Evolutionary conservation across 2,888 invertebrate genomes (phyloP).

Genomic region (Nymphalis polychloros): DNA sequence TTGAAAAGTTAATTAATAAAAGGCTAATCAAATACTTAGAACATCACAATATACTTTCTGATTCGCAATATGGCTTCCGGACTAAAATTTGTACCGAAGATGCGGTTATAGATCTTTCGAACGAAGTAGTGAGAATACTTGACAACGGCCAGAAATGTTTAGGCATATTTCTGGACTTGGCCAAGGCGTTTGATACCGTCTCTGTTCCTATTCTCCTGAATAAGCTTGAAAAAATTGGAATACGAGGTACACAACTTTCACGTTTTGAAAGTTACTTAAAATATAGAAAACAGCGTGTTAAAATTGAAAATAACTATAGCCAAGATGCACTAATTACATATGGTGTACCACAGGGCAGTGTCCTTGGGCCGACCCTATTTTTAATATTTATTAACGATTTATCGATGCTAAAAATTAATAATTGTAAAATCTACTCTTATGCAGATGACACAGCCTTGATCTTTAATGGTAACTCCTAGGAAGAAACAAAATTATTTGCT

Average conservation of each 20-base stretch:
- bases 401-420: neutral
- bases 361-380: neutral
- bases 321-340: neutral
- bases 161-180: slow-evolving; percentile 1
- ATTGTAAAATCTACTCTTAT: slow-evolving; percentile 12
- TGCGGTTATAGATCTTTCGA: slow-evolving; percentile 16
- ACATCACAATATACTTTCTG: slow-evolving; percentile 18
- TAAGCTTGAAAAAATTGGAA: neutral
- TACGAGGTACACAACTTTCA: neutral
- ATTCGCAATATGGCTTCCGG: slow-evolving; percentile 33
- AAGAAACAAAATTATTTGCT: neutral
- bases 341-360: neutral
- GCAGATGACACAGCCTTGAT: slow-evolving; percentile 19
- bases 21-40: slow-evolving; percentile 24
- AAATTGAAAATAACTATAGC: neutral
- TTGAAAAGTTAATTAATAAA: slow-evolving; percentile 34
- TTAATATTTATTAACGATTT: neutral
- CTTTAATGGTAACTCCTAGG: slow-evolving; percentile 8
- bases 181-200: slow-evolving; percentile 4
- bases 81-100: slow-evolving; percentile 22
- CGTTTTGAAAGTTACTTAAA: neutral
- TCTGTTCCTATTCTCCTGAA: neutral
- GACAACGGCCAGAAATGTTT: neutral
- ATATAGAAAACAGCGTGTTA: neutral
- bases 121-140: neutral